Conservation (phyloP, 2,888 invertebrate species). For the Maniola hyperantus region DNA sequence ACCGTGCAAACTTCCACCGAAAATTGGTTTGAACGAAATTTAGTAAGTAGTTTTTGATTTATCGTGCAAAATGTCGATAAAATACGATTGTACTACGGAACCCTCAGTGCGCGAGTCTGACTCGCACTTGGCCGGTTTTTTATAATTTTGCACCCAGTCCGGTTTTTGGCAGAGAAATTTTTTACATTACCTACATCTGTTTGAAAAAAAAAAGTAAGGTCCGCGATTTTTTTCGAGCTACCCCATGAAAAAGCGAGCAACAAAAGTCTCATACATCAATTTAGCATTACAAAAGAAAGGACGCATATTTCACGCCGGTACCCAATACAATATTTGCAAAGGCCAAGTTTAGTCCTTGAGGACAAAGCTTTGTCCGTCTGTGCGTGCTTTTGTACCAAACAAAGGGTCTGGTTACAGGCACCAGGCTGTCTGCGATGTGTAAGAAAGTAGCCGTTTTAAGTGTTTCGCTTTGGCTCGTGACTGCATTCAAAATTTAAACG, state of each 20-base stretch:
- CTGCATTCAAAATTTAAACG: neutral
- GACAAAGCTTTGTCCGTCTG: slow-evolving; percentile 42
- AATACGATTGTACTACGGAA: no score
- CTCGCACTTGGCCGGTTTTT: no score
- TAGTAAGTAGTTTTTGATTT: no score
- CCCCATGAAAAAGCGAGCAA: neutral
- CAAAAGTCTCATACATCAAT: neutral
- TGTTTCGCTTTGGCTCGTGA: neutral
- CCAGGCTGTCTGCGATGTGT: slow-evolving; percentile 38
- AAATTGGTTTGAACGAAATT: no score
- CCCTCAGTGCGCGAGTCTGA: no score
- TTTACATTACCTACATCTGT: no score
- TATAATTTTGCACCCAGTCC: no score
- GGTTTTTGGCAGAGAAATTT: no score
- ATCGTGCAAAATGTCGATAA: no score
- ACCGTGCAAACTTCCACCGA: no score
- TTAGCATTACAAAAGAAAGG: slow-evolving; percentile 16
- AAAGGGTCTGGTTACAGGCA: slow-evolving; percentile 46
- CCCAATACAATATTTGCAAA: slow-evolving; percentile 54
- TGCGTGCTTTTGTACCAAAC: slow-evolving; percentile 48
- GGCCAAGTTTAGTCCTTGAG: slow-evolving; percentile 43
- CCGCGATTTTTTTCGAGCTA: neutral
- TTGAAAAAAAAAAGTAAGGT: no score
- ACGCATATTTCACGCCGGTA: slow-evolving; percentile 23
- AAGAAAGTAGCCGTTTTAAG: slow-evolving; percentile 14